phyloP scores from a whole-genome alignment of 2,113 vertebrate species.

The Nyctereutes procyonoides region DNA sequence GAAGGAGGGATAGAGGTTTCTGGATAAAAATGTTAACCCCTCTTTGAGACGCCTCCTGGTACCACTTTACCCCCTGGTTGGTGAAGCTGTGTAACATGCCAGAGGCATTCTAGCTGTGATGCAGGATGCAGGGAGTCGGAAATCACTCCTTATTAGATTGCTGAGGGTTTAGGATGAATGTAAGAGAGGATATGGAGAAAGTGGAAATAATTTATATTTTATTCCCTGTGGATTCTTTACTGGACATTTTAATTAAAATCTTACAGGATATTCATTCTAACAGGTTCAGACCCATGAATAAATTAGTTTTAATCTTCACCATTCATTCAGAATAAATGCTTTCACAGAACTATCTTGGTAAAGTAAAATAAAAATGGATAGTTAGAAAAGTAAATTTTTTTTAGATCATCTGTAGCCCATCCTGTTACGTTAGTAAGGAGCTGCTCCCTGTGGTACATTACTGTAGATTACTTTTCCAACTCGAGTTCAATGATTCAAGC shows the following conservation, averaged over 20 bases:
- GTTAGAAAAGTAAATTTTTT: background rate
- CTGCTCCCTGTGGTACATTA: background rate
- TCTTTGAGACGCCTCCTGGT: background rate
- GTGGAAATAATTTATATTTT: constrained; percentile 59
- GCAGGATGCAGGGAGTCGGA: background rate
- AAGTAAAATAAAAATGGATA: constrained; percentile 25
- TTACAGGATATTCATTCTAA: background rate
- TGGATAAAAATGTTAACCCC: background rate
- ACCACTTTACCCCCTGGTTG: background rate
- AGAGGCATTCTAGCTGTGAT: background rate
- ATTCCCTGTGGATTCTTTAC: background rate
- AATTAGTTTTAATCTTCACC: constrained; percentile 60
- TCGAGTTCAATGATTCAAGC: constrained; percentile 8
- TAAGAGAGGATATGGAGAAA: background rate
- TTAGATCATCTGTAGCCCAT: background rate
- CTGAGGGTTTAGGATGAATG: background rate
- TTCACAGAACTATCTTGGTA: constrained; percentile 54
- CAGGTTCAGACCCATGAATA: constrained; percentile 24
- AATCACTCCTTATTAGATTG: background rate
- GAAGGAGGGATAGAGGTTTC: background rate
- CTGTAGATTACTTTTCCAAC: background rate
- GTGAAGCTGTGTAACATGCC: background rate
- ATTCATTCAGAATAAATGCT: constrained; percentile 50
- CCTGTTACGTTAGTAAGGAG: background rate
- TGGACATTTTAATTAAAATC: constrained; percentile 25